Conservation (phyloP, 2,113 vertebrate species). For the Bagarius yarrelli region DNA sequence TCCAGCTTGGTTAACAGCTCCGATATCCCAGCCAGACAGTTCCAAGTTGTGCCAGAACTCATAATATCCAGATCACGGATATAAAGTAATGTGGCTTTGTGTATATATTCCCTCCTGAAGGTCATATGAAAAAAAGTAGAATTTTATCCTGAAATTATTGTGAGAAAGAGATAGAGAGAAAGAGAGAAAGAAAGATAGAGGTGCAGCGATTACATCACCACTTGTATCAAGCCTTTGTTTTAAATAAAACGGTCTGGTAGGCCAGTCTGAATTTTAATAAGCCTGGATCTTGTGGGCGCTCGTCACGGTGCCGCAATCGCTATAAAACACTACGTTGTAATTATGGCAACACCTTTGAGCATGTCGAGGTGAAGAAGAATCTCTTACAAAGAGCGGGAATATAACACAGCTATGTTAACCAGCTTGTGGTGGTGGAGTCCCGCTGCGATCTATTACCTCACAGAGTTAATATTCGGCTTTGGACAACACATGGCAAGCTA, state of each 20-base stretch:
- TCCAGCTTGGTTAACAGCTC: background rate
- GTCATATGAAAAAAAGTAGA: slow-evolving; percentile 16
- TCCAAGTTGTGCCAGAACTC: slow-evolving; percentile 11
- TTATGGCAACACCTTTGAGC: slow-evolving; percentile 38
- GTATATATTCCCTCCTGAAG: slow-evolving; percentile 4
- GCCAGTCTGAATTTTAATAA: background rate
- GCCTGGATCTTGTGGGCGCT: background rate
- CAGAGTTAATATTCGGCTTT: slow-evolving; percentile 43
- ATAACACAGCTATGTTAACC: slow-evolving; percentile 46
- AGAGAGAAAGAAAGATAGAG: no score
- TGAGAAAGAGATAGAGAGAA: no score
- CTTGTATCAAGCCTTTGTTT: slow-evolving; percentile 5
- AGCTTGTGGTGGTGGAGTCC: slow-evolving; percentile 45
- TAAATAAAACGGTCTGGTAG: background rate
- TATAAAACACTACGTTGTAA: slow-evolving; percentile 46
- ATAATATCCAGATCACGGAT: background rate
- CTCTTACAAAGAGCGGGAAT: slow-evolving; percentile 28
- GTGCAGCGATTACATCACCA: slow-evolving; percentile 3
- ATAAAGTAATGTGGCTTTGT: background rate
- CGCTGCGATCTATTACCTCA: slow-evolving; percentile 49
- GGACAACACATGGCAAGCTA: slow-evolving; percentile 14
- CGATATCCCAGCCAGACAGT: slow-evolving; percentile 6
- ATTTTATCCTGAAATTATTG: background rate
- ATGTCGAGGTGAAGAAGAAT: background rate
- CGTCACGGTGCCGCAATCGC: slow-evolving; percentile 24